Evolutionary conservation across 2,113 vertebrate genomes (phyloP).

Genomic region (Heterochromis multidens): DNA sequence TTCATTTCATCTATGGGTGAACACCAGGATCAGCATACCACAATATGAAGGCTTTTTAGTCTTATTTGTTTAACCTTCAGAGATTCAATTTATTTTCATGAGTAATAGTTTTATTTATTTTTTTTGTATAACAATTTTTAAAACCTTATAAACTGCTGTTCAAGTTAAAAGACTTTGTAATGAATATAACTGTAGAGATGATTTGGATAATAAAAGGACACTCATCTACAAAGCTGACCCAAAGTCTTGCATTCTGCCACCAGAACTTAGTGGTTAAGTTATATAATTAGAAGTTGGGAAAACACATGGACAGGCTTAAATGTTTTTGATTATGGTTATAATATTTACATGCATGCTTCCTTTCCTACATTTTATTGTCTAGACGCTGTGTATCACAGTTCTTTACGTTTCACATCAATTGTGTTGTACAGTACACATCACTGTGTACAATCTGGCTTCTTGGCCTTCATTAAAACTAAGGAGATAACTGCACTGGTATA

Average conservation of each 20-base stretch:
- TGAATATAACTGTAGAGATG: background rate
- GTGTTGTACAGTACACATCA: background rate
- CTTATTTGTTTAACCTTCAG: background rate
- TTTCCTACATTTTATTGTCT: background rate
- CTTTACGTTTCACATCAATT: background rate
- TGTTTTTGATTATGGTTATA: background rate
- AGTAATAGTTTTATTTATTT: background rate
- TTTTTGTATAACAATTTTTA: background rate
- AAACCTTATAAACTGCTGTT: background rate
- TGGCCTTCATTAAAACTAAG: background rate
- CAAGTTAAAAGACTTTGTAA: background rate
- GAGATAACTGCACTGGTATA: background rate
- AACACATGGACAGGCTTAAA: too few species aligned
- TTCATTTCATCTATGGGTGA: background rate
- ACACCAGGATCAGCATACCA: background rate
- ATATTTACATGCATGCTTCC: background rate
- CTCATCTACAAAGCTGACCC: background rate
- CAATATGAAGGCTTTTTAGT: background rate
- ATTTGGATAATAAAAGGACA: background rate
- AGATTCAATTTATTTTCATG: background rate
- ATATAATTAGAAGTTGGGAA: too few species aligned
- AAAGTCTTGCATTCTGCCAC: background rate
- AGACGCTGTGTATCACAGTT: background rate
- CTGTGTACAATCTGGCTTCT: fast-evolving
- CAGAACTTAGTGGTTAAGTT: background rate